These are phyloP conservation scores for Apomyelois bistriatella DNA, from an alignment of 2,888 invertebrate genomes.

Conservation along the genomic window DNA sequence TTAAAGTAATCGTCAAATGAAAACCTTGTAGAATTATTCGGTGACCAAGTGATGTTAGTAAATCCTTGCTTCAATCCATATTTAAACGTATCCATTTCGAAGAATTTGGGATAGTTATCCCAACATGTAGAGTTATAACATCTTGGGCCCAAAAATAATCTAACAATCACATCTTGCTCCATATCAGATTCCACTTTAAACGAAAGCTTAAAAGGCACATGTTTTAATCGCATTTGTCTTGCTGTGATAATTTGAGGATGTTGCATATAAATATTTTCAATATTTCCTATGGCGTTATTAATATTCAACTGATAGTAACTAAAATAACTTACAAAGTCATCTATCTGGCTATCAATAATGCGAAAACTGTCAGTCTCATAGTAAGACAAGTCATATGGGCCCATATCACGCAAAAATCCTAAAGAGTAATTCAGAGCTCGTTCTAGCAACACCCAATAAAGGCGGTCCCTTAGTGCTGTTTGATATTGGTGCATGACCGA, in stretches of 20 bases:
- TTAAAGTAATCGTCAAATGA: slow-evolving; percentile 50
- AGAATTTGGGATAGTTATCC: slow-evolving; percentile 47
- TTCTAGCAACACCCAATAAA: slow-evolving; percentile 58
- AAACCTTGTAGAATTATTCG: slow-evolving; percentile 41
- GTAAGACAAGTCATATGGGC: slow-evolving; percentile 45
- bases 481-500: slow-evolving; percentile 62
- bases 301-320: slow-evolving; percentile 53
- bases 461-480: slow-evolving; percentile 61
- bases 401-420: slow-evolving; percentile 46
- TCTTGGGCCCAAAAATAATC: slow-evolving; percentile 62
- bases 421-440: slow-evolving; percentile 50
- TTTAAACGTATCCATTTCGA: slow-evolving; percentile 52
- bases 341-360: slow-evolving; percentile 42
- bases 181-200: slow-evolving; percentile 48
- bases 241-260: slow-evolving; percentile 37
- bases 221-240: slow-evolving; percentile 56
- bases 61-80: slow-evolving; percentile 43
- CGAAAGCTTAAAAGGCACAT: slow-evolving; percentile 47
- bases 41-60: slow-evolving; percentile 51
- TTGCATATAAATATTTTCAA: slow-evolving; percentile 27
- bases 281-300: slow-evolving; percentile 38
- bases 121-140: slow-evolving; percentile 48
- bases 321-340: slow-evolving; percentile 53
- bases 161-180: slow-evolving; percentile 39
- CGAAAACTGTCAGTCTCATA: slow-evolving; percentile 46